Base-by-base conservation (phyloP, 2,888 invertebrate genomes). In the Andrena fulva region DNA sequence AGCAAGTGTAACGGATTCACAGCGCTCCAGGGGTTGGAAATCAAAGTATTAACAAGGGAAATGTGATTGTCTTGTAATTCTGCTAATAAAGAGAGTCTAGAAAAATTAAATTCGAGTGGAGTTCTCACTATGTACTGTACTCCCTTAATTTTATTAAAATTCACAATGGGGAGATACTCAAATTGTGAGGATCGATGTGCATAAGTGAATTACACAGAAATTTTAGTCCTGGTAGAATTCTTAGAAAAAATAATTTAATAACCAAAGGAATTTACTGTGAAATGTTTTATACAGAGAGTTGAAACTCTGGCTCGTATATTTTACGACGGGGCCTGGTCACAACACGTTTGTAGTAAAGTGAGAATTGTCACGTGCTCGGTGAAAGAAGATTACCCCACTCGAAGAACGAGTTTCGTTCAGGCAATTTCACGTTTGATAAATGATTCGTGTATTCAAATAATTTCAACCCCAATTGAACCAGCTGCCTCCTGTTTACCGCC, bases 381-480 rank as follows among this genome's bases (percentile, higher is more conserved):
- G 33, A 52, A 59, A 76, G 80, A 76, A 76, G 79, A 86, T 77
- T 87, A 79, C 90, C 89, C 88, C 88, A 89, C 89, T 90, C 89
- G 90, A 90, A 89, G 89, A 89, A 90, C 91, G 74, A 88, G 90
- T 91, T 89, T 56, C 78, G 86, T 87, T 73, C 76, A 75, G 82
- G 86, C 82, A 90, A 92, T 91, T 91, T 89, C 84, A 77, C 85
- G 82, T 72, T 85, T 93, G 93, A 93, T 91, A 89, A 92, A 93
- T 91, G 92, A 91, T 85, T 68, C 86, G 76, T 84, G 83, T 91
- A 92, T 92, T 92, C 91, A 91, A 93, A 91, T 93, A 91, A 91
- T 92, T 91, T 91, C 91, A 92, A 92, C 92, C 92, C 91, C 92
- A 92, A 92, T 92, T 91, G 91, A 91, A 87, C 86, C 87, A 80